Percentiles rank a stretch among this genome's conserved stretches.
These are phyloP conservation scores for Ceratoteleas bidentatus DNA, from an alignment of 1,140 invertebrate species.

Conservation along the genomic window DNA sequence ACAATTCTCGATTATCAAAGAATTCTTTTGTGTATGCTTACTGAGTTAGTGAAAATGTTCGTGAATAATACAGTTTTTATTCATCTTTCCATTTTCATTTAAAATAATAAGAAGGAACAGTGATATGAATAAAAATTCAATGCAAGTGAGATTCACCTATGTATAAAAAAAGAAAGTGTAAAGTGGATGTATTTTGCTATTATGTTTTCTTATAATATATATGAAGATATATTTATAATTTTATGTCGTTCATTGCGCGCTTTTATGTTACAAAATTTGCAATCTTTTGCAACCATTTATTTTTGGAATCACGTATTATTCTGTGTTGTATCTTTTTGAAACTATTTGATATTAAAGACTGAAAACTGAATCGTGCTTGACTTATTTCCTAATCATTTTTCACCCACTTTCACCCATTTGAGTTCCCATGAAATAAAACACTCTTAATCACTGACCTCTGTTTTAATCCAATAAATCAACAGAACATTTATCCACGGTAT, in stretches of 20 bases:
- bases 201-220: background rate
- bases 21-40: too few species aligned
- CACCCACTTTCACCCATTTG: background rate
- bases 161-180: constrained; percentile 16
- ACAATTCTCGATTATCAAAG: too few species aligned
- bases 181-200: constrained; percentile 37
- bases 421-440: background rate
- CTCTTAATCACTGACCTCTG: background rate
- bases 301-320: too few species aligned
- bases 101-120: background rate
- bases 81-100: too few species aligned
- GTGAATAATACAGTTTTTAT: too few species aligned
- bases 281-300: too few species aligned
- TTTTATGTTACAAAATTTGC: too few species aligned
- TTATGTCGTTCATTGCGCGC: too few species aligned
- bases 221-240: too few species aligned
- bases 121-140: constrained; percentile 17
- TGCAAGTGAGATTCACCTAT: constrained; percentile 15
- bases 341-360: constrained; percentile 21
- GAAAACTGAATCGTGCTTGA: background rate
- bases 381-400: background rate
- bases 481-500: background rate
- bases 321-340: constrained; percentile 7
- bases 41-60: too few species aligned
- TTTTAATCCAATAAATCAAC: constrained; percentile 8